A percentile compares a stretch with the other conserved stretches of the same genome.
Conservation (phyloP, 1,140 invertebrate species). For the Portunus trituberculatus region DNA sequence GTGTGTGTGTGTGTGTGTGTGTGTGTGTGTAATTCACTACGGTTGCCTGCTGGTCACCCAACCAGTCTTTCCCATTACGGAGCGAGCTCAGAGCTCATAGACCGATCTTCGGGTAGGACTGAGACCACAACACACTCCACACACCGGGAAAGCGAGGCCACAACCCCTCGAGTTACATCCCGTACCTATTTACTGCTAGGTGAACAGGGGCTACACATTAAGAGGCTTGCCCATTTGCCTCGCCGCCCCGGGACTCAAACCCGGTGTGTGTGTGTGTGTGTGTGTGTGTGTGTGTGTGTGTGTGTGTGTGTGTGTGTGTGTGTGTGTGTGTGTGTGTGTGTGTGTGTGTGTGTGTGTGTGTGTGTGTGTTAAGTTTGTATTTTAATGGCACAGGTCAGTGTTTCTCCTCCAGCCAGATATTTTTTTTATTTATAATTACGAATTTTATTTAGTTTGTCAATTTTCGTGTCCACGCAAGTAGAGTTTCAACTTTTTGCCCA, state of each 20-base stretch:
- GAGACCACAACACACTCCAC: too few species aligned
- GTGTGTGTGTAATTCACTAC: neutral
- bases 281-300: neutral
- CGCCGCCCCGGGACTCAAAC: too few species aligned
- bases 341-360: neutral
- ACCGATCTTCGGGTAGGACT: too few species aligned
- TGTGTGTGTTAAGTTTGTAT: neutral
- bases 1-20: neutral
- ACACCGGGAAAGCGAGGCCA: too few species aligned
- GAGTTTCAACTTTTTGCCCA: neutral
- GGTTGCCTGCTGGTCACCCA: too few species aligned
- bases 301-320: neutral
- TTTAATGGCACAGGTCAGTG: neutral
- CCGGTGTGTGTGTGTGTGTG: neutral
- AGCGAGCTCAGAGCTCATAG: too few species aligned
- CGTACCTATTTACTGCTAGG: too few species aligned
- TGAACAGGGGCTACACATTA: too few species aligned
- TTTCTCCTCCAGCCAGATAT: neutral
- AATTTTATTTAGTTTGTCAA: neutral
- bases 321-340: neutral
- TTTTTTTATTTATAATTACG: constrained; percentile 28
- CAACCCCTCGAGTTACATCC: too few species aligned
- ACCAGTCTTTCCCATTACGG: too few species aligned
- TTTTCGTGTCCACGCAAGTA: neutral
- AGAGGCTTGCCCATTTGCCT: too few species aligned